Evolutionary conservation across 2,113 vertebrate genomes (phyloP).

Genomic region (Trachemys scripta): DNA sequence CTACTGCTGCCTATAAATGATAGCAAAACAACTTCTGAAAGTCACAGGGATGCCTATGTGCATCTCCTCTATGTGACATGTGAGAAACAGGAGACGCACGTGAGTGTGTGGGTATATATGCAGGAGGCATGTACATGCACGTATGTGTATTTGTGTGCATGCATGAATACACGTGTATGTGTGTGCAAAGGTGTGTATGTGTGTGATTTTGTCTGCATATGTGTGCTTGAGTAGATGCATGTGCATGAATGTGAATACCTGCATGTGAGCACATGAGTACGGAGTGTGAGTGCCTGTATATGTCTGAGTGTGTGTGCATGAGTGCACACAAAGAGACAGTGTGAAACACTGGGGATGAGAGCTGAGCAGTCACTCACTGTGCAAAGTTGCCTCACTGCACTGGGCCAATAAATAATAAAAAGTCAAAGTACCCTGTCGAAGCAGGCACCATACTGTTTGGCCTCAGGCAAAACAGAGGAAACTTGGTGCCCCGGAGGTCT

Average conservation of each 20-base stretch:
- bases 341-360: neutral
- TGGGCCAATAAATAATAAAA: conserved; percentile 65
- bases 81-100: neutral
- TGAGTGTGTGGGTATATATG: neutral
- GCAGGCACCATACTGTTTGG: conserved; percentile 43
- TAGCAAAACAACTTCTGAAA: neutral
- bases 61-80: neutral
- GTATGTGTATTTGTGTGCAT: neutral
- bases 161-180: neutral
- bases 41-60: neutral
- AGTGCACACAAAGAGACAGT: neutral
- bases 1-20: rapidly evolving
- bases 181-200: neutral
- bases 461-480: conserved; percentile 55
- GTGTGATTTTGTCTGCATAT: neutral
- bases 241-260: neutral
- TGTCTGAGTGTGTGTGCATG: too few species aligned
- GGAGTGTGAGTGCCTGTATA: neutral
- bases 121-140: neutral
- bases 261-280: neutral
- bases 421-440: conserved; percentile 59
- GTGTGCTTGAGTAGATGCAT: too few species aligned
- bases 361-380: neutral
- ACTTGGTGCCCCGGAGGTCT: conserved; percentile 45
- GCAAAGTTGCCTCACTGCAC: conserved; percentile 2